phyloP scores from a whole-genome alignment of 2,113 vertebrate species.

The Junco hyemalis region DNA sequence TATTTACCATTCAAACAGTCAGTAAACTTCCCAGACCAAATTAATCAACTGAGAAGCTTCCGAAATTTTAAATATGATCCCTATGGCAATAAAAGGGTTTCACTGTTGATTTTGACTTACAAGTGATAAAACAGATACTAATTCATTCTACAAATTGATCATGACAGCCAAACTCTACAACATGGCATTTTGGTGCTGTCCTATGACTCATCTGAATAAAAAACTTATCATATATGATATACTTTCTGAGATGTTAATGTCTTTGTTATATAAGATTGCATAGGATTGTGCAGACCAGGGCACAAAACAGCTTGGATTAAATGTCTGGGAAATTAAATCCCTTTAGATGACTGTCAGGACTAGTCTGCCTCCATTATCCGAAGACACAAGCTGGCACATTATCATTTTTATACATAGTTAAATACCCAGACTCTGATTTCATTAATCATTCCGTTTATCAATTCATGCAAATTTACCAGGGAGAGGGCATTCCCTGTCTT shows the following conservation, averaged over 20 bases:
- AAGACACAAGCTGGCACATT: conserved; percentile 23
- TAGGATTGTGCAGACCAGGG: not conserved
- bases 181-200: not conserved
- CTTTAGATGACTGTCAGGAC: conserved; percentile 4
- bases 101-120: conserved; percentile 17
- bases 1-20: conserved; percentile 32
- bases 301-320: not conserved
- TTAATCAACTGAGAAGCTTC: conserved; percentile 20
- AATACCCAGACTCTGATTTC: conserved; percentile 26
- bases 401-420: conserved; percentile 39
- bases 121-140: conserved; percentile 20
- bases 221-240: not conserved
- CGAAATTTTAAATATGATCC: conserved; percentile 18
- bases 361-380: not conserved
- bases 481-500: not conserved
- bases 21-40: conserved; percentile 16
- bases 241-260: not conserved
- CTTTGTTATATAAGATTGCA: not conserved
- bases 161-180: conserved; percentile 2
- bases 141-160: conserved; percentile 11
- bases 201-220: not conserved
- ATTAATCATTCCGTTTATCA: conserved; percentile 37
- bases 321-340: conserved; percentile 26
- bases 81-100: conserved; percentile 35
- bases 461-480: not conserved